These are phyloP conservation scores for Brachionichthys hirsutus DNA, from an alignment of 2,113 vertebrate species.

Conservation along the genomic window DNA sequence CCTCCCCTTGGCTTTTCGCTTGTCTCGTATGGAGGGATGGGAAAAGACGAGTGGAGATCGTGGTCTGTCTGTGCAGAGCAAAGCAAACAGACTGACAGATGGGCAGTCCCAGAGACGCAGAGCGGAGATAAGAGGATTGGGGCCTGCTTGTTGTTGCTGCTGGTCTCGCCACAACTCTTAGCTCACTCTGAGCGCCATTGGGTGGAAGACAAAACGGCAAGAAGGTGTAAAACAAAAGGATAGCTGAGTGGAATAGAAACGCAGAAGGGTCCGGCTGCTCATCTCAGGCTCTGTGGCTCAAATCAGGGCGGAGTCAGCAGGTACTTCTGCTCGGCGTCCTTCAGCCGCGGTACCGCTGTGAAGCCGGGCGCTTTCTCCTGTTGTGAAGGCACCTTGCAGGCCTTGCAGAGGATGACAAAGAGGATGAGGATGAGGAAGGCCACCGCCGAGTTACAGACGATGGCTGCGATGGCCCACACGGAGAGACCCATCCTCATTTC, in stretches of 20 bases:
- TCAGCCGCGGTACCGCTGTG: slow-evolving; percentile 27
- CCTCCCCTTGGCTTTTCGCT: slow-evolving; percentile 13
- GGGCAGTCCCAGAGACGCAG: slow-evolving; percentile 64
- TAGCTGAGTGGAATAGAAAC: neutral
- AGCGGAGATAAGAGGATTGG: slow-evolving; percentile 78
- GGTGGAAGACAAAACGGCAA: slow-evolving; percentile 1
- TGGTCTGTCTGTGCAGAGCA: slow-evolving; percentile 24
- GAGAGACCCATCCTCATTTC: slow-evolving; percentile 72
- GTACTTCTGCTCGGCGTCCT: slow-evolving; percentile 70
- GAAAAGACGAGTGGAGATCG: slow-evolving; percentile 29
- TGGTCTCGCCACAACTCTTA: slow-evolving; percentile 60
- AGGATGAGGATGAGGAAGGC: slow-evolving; percentile 77
- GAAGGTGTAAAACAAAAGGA: slow-evolving; percentile 8
- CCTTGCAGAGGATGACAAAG: slow-evolving; percentile 78
- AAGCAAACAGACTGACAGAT: slow-evolving; percentile 74
- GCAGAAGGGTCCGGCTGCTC: neutral
- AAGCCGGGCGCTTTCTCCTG: slow-evolving; percentile 60
- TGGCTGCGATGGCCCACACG: slow-evolving; percentile 74
- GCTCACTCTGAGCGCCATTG: slow-evolving; percentile 33
- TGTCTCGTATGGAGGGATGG: slow-evolving; percentile 22
- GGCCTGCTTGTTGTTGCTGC: slow-evolving; percentile 45
- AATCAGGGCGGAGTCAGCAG: slow-evolving; percentile 64
- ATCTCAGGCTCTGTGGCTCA: neutral
- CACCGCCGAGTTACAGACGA: slow-evolving; percentile 76
- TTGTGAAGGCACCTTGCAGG: slow-evolving; percentile 79